Evolutionary conservation across 2,797 vertebrate genomes (phyloP), one percentile per base, ranked within the genome.

Genomic region (Octomys mimax): DNA sequence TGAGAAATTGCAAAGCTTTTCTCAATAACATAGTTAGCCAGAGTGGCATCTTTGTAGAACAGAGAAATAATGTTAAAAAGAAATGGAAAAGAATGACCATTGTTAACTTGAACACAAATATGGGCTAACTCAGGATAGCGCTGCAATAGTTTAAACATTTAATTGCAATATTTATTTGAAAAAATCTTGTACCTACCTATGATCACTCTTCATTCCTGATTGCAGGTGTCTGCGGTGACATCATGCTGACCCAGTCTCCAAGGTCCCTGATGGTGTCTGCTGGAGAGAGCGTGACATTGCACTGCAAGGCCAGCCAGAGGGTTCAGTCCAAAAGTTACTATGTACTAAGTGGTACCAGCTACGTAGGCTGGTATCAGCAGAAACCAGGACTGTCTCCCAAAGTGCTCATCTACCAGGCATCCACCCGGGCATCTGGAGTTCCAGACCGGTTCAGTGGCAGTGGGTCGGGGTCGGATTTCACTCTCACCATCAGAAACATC

Each of bases 351-450:
- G 42, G 42, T 42, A 42, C 42, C 42, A 42, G 42, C 6, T 16
- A 46, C 18, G 13, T 94, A 49, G 2, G 2, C 31, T 92, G 84
- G 68, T 61, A 93, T 42, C 90, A 96, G 78, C 31, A 97, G 52
- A 97, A 96, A 95, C 31, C 57, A 83, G 95, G 90, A 66, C 42
- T 95, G n/a, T 0, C 49, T 57, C 95, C 93, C 42, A 92, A 64
- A 14, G 6, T 81, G 8, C 87, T 77, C 22, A 84, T 97, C 5
- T 61, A 5, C 16, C 0, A 0, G 0, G 39, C 87, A 10, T 62
- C 28, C 68, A 89, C 33, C 33, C 66, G 66, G 33, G 66, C 14
- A 18, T 16, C 31, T n/a, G 16, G 66, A 14, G 33, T 68, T 14
- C 66, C 66, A 68, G 66, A n/a, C 13, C 5, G 33, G 66, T 68